Evolutionary conservation across 2,888 invertebrate species (phyloP).

Genomic region (Callinectes sapidus): DNA sequence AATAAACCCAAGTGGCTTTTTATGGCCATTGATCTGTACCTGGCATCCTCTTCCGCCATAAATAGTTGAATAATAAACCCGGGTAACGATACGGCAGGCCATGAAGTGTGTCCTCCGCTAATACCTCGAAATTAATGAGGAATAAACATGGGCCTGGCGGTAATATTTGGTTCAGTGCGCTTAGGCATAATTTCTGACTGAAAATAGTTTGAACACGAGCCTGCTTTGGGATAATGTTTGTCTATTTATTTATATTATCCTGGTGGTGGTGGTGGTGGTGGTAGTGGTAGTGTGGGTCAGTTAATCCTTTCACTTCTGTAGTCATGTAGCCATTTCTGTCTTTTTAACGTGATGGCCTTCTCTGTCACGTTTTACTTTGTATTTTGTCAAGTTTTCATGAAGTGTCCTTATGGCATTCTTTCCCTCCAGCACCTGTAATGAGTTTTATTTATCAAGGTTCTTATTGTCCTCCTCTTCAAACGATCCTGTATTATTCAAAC

Average conservation of each 20-base stretch:
- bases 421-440: no score
- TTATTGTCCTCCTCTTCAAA: no score
- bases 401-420: no score
- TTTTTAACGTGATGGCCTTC: no score
- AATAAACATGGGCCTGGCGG: background rate
- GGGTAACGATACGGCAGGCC: background rate
- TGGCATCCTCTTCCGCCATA: background rate
- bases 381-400: no score
- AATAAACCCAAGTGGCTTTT: background rate
- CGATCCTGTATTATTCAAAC: background rate
- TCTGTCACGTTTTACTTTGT: no score
- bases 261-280: background rate
- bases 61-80: background rate
- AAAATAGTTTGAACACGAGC: background rate
- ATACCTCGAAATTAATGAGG: background rate
- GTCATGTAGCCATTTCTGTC: no score
- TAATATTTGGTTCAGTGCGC: background rate
- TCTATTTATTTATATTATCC: background rate
- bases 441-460: no score
- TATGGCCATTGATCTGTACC: conserved; percentile 1
- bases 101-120: conserved; percentile 1
- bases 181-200: background rate
- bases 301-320: no score
- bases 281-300: background rate
- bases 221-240: background rate